Evolutionary conservation across 1,140 invertebrate genomes (phyloP), one percentile per base, ranked within the genome.

Genomic region (Lethrus apterus): DNA sequence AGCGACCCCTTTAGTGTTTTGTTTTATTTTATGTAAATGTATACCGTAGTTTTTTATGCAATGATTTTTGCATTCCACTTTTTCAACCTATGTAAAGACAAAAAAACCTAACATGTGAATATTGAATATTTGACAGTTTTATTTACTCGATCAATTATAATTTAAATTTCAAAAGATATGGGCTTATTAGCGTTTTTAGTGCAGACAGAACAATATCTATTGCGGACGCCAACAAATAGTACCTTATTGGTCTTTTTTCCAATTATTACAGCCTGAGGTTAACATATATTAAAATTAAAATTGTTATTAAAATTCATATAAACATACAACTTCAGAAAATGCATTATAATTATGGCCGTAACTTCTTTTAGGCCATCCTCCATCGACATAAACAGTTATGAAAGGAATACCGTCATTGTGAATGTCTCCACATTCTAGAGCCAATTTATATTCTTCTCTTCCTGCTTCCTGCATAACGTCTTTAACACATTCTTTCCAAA

Each of bases 361-460:
- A 3, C 57, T 64, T 40, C 64, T 40, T 47, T 68, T 65, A 7
- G 44, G 30, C 60, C 59, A 67, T 30, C 32, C 41, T 8, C 62
- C 64, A 44, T 69, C 66, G 19, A 50, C 52, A 29, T 61, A 50
- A 11, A 66, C 65, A 11, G 55, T 55, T 15, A 70, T 59, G 21
- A 55, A 50, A 4, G 65, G 63, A 26, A 59, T 41, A 36, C 63
- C 65, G 15, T 65, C 55, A 4, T 50, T 48, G 43, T 64, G 51
- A 26, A 67, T 44, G 35, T 63, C 46, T 5, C 54, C 52, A 1
- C 32, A 34, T 41, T 54, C 48, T 26, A 55, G 43, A 8, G 60
- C 63, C 15, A 43, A 3, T 8, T 31, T 23, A 43, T 31, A 18
- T 32, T 43, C 24, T 32, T 43, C 41, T 30, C 18, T 43, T 3